Conservation (phyloP, 2,888 invertebrate genomes). For the Polymixis lichenea region DNA sequence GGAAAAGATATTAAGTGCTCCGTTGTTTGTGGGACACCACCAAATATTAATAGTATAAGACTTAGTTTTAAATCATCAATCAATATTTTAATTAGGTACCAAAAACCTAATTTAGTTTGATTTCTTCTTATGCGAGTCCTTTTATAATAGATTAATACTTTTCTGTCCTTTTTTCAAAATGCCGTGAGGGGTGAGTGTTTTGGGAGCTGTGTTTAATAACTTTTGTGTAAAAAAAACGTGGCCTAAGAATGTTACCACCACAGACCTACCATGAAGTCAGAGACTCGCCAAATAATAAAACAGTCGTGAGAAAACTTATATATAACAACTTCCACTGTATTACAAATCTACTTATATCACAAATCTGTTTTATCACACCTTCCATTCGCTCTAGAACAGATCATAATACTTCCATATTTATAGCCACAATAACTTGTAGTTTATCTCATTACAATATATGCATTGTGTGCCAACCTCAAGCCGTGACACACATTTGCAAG, state of each 20-base stretch:
- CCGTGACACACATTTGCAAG: constrained; percentile 54
- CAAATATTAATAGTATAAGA: too few relatives aligned
- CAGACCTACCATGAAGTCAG: background rate
- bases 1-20: too few relatives aligned
- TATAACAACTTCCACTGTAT: background rate
- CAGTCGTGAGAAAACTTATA: background rate
- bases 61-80: too few relatives aligned
- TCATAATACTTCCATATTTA: constrained; percentile 1
- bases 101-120: too few relatives aligned
- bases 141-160: too few relatives aligned
- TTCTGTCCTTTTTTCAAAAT: too few relatives aligned
- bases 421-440: constrained; percentile 14
- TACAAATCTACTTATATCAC: background rate
- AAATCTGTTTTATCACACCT: constrained; percentile 15
- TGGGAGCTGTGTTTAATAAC: too few relatives aligned
- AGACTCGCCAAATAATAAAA: background rate
- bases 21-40: too few relatives aligned
- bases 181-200: too few relatives aligned
- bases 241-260: background rate
- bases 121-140: too few relatives aligned
- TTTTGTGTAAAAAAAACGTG: too few relatives aligned
- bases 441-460: constrained; percentile 41
- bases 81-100: too few relatives aligned
- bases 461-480: constrained; percentile 37
- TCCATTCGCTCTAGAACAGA: background rate